Conservation (phyloP, 2,888 invertebrate genomes). For the Nudaria mundana region DNA sequence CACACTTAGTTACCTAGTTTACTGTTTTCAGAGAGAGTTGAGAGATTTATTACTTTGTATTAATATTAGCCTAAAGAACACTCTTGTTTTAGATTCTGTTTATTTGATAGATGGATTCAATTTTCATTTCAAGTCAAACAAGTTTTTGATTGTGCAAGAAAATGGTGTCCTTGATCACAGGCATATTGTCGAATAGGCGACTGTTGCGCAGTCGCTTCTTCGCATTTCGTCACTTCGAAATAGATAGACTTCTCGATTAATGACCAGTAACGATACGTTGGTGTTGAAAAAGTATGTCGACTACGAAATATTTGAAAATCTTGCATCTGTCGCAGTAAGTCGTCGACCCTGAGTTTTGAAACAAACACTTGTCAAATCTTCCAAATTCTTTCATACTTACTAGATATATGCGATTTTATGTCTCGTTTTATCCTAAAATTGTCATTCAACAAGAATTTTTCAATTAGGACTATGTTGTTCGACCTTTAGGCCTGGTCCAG, state of each 20-base stretch:
- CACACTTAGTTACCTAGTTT: no score
- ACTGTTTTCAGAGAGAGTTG: no score
- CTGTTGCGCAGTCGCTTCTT: slow-evolving; percentile 23
- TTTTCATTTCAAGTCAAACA: slow-evolving; percentile 34
- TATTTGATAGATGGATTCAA: slow-evolving; percentile 15
- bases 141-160: slow-evolving; percentile 32
- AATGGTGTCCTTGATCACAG: slow-evolving; percentile 24
- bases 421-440: no score
- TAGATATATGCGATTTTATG: no score
- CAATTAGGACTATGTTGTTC: no score
- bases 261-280: slow-evolving; percentile 10
- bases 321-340: not conserved
- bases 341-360: not conserved
- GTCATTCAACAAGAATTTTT: no score
- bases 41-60: no score
- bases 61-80: no score
- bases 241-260: slow-evolving; percentile 11
- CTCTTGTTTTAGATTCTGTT: slow-evolving; percentile 5
- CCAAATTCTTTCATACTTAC: no score
- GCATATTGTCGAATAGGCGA: slow-evolving; percentile 11
- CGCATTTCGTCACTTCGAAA: slow-evolving; percentile 20
- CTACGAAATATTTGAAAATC: slow-evolving; percentile 9
- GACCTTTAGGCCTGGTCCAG: not conserved
- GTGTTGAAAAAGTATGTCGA: slow-evolving; percentile 14
- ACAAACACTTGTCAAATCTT: no score